Evolutionary conservation across 2,888 invertebrate species (phyloP), one percentile per base, ranked within the genome.

Genomic region (Seira sanloemensis): DNA sequence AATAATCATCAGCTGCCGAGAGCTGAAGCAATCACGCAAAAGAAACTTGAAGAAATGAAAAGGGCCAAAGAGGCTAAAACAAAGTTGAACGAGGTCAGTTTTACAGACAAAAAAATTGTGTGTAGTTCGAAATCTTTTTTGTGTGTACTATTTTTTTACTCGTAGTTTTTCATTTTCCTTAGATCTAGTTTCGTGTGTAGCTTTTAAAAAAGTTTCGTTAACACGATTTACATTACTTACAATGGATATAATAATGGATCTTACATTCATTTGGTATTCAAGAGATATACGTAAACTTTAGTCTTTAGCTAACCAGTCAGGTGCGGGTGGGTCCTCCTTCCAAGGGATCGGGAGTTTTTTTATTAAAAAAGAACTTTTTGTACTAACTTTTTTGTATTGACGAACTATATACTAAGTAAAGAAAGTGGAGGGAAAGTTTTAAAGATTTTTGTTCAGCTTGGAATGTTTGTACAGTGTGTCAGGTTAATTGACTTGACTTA

Each of bases 1-100:
- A 62, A 72, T 81, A 69, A 27, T 69, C 79, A 80, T 69, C 81
- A 75, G 58, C 73, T 74, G 50, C 84, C 87, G 67, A 84, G 86
- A 78, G 87, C 87, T 83, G 83, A 85, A 86, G 80, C 88, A 87
- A 87, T 88, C 85, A 85, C 88, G 79, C 83, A 85, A 88, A 88
- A 88, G 87, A 88, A 89, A 87, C 86, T 88, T 80, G 77, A 81
- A 74, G 88, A 88, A 74, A 86, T 86, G 78, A 84, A 87, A 86
- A 85, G 80, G 87, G 87, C 83, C 79, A 87, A 86, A 83, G 68
- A 78, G 83, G 83, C 83, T 83, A 83, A 74, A 83, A 50, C 23
- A 16, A 78, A 78, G 58, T 26, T 62, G 19, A 67, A 83, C 46
- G 83, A 83, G 83, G 83, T 83, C 83, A 83, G 83, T 78, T 78